Evolutionary conservation across 2,113 vertebrate species (phyloP).

Genomic region (Xiphophorus hellerii): DNA sequence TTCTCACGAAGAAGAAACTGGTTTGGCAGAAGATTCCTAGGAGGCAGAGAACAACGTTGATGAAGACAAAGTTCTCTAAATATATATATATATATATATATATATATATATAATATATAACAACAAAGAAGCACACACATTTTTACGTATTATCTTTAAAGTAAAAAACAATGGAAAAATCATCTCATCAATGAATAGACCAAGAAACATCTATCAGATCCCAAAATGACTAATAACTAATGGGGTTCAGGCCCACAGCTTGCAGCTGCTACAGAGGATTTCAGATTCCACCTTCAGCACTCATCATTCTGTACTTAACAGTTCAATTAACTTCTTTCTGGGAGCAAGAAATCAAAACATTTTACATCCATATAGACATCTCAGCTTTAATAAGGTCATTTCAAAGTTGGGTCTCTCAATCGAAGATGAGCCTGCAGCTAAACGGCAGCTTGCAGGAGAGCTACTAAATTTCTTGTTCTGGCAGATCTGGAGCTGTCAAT

Average conservation of each 20-base stretch:
- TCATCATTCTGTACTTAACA: neutral
- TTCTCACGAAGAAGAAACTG: neutral
- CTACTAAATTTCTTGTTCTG: slow-evolving; percentile 17
- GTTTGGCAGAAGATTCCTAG: slow-evolving; percentile 21
- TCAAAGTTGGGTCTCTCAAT: neutral
- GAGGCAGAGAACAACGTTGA: neutral
- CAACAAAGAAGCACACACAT: neutral
- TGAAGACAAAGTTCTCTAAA: neutral
- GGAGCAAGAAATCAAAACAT: too few species aligned
- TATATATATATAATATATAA: too few species aligned
- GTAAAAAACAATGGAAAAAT: neutral
- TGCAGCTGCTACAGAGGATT: too few species aligned
- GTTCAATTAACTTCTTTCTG: neutral
- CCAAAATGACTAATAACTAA: neutral
- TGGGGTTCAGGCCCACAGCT: too few species aligned
- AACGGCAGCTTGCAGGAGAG: neutral
- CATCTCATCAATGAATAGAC: neutral
- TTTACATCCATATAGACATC: neutral
- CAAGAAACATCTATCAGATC: neutral
- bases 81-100: too few species aligned
- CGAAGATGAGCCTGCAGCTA: slow-evolving; percentile 1
- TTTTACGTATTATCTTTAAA: neutral
- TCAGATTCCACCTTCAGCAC: too few species aligned
- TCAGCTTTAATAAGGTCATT: neutral
- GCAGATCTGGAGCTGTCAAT: slow-evolving; percentile 28